Percentiles rank a stretch among this genome's conserved stretches.
Conservation (phyloP, 1,140 invertebrate species). For the Drosophila grimshawi region DNA sequence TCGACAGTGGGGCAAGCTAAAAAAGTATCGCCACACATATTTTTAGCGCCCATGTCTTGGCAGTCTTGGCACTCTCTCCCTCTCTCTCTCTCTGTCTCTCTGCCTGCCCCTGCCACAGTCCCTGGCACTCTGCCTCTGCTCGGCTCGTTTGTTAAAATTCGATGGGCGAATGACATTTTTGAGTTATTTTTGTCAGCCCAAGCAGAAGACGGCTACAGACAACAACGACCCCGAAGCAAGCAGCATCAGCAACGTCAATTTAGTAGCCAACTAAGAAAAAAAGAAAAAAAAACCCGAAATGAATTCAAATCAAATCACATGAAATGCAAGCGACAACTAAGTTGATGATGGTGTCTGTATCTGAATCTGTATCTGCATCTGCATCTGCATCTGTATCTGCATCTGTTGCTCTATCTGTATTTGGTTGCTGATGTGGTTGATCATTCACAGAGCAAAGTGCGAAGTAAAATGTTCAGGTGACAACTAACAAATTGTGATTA, state of each 20-base stretch:
- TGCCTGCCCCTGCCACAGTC: too few species aligned
- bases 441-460: conserved; percentile 21
- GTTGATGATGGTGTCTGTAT: conserved; percentile 58
- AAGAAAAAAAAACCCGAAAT: conserved; percentile 3
- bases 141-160: conserved; percentile 81
- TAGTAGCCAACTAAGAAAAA: conserved; percentile 38
- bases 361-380: conserved; percentile 2
- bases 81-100: not conserved
- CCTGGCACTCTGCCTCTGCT: conserved; percentile 7
- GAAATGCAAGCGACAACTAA: conserved; percentile 76
- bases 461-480: conserved; percentile 19
- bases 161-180: conserved; percentile 83
- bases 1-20: conserved; percentile 49
- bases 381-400: not conserved
- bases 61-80: conserved; percentile 1
- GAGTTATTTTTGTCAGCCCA: conserved; percentile 79
- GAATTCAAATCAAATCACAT: conserved; percentile 58
- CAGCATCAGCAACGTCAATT: conserved; percentile 23
- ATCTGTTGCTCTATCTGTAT: not conserved
- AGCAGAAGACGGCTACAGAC: conserved; percentile 30
- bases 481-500: not conserved
- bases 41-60: conserved; percentile 54
- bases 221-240: conserved; percentile 37
- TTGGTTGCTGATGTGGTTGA: conserved; percentile 3
- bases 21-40: conserved; percentile 49